Percentiles rank a stretch among this genome's conserved stretches.
Evolutionary conservation across 2,797 vertebrate genomes (phyloP).

Genomic region (Sebastes cheni): DNA sequence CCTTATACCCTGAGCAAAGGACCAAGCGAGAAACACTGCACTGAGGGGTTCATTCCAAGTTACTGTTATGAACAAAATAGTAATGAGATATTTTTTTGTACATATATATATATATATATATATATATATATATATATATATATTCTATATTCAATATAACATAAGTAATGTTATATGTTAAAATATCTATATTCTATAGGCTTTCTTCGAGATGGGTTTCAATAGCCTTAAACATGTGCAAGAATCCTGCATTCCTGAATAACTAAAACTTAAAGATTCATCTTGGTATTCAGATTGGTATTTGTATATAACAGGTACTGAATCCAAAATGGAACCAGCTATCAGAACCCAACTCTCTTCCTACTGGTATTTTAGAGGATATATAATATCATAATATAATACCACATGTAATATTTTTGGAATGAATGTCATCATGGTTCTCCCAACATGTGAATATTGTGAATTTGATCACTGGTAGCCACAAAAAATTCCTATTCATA

Average conservation of each 20-base stretch:
- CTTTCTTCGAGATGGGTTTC: not conserved
- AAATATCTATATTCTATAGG: not conserved
- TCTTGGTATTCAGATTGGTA: not conserved
- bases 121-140: no score
- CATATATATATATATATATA: not conserved
- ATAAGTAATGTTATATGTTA: not conserved
- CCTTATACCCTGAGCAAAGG: conserved; percentile 15
- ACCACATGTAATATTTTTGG: not conserved
- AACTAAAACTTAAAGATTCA: not conserved
- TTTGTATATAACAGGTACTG: not conserved
- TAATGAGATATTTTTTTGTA: no score
- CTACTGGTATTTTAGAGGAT: not conserved
- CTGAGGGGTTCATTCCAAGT: not conserved
- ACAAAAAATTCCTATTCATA: not conserved
- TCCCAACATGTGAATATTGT: not conserved
- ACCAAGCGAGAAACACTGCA: not conserved
- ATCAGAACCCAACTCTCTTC: not conserved
- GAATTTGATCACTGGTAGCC: conserved; percentile 33
- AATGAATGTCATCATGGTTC: not conserved
- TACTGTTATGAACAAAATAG: not conserved
- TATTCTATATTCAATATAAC: not conserved
- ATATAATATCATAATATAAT: not conserved
- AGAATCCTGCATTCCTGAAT: not conserved
- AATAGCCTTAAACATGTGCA: not conserved
- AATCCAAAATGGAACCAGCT: not conserved